These are phyloP conservation scores for Muntiacus reevesi DNA, from an alignment of 2,113 vertebrate genomes.

Conservation along the genomic window DNA sequence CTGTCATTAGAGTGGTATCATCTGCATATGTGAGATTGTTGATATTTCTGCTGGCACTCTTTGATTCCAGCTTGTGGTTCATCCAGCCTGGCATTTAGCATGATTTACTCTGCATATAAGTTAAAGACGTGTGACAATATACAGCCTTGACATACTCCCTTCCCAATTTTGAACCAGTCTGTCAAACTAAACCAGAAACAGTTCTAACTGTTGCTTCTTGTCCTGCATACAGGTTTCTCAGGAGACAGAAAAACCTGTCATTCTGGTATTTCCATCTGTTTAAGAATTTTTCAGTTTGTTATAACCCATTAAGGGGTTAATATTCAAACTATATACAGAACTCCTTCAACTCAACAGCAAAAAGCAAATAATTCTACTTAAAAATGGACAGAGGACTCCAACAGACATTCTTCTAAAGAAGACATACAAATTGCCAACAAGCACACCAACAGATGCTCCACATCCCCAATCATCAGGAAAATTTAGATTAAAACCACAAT, in stretches of 20 bases:
- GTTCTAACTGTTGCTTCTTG: not conserved
- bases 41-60: not conserved
- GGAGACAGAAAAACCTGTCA: not conserved
- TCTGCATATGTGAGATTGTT: not conserved
- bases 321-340: not conserved
- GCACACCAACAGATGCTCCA: not conserved
- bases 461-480: not conserved
- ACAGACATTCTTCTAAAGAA: not conserved
- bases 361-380: not conserved
- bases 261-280: not conserved
- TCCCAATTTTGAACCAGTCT: not conserved
- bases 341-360: not conserved
- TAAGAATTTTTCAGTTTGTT: not conserved
- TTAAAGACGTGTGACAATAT: not conserved
- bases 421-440: not conserved
- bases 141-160: not conserved
- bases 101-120: not conserved
- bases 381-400: not conserved
- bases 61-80: not conserved
- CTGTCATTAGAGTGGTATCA: not conserved
- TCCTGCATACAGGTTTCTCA: not conserved
- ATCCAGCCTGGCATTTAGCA: not conserved
- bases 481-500: not conserved
- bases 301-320: not conserved
- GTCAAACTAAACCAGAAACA: not conserved